phyloP scores from a whole-genome alignment of 2,113 vertebrate species.

The Perca flavescens region DNA sequence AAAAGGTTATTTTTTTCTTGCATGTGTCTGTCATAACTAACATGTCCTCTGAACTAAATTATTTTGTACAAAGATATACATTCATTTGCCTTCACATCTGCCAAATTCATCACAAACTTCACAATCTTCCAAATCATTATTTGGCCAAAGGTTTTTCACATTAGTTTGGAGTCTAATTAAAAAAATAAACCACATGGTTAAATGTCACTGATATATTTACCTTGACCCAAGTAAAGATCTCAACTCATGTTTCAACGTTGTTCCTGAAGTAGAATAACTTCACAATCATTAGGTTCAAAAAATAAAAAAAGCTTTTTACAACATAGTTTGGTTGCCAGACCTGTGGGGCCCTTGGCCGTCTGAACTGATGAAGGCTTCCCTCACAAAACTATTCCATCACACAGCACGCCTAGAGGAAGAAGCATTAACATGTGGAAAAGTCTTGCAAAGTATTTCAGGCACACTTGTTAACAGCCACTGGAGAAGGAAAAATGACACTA shows the following conservation, averaged over 20 bases:
- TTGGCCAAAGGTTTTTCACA: conserved; percentile 69
- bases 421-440: conserved; percentile 61
- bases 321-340: conserved; percentile 64
- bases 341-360: conserved; percentile 7
- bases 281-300: conserved; percentile 47
- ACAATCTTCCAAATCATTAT: conserved; percentile 63
- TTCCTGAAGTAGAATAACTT: conserved; percentile 45
- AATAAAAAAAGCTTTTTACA: conserved; percentile 32
- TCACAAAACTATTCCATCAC: conserved; percentile 57
- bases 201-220: conserved; percentile 36
- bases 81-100: conserved; percentile 92
- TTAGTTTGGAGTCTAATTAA: conserved; percentile 69
- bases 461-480: conserved; percentile 74
- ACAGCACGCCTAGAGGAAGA: conserved; percentile 54
- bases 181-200: conserved; percentile 50
- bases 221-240: conserved; percentile 39
- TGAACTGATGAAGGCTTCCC: conserved; percentile 67
- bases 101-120: conserved; percentile 80
- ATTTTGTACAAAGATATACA: conserved; percentile 93
- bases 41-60: conserved; percentile 92
- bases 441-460: conserved; percentile 76
- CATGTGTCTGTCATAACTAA: conserved; percentile 88
- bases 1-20: conserved; percentile 91
- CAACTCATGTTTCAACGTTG: conserved; percentile 28
- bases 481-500: conserved; percentile 71